Evolutionary conservation across 2,888 invertebrate genomes (phyloP).

Genomic region (Dryobota labecula): DNA sequence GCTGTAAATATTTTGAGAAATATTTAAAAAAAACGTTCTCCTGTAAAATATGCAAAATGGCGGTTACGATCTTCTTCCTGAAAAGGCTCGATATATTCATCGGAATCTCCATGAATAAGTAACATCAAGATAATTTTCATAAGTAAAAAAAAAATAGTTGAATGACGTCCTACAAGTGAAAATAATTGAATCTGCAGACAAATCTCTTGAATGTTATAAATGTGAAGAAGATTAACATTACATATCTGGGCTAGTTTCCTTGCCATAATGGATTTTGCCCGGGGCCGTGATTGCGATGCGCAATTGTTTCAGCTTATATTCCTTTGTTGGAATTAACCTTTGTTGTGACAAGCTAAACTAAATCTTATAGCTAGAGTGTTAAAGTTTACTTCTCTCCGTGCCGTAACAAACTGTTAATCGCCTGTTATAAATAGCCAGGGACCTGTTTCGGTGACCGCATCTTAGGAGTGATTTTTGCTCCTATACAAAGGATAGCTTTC

Average conservation of each 20-base stretch:
- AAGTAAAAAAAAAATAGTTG: neutral
- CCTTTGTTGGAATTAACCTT: slow-evolving; percentile 71
- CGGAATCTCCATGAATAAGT: neutral
- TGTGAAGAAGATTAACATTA: slow-evolving; percentile 56
- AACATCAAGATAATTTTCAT: neutral
- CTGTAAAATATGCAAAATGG: no score
- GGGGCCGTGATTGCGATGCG: slow-evolving; percentile 70
- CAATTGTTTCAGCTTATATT: slow-evolving; percentile 74
- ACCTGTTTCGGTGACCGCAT: slow-evolving; percentile 69
- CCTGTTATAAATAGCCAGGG: slow-evolving; percentile 70
- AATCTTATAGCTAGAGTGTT: slow-evolving; percentile 23
- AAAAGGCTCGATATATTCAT: neutral
- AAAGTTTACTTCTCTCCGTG: slow-evolving; percentile 43
- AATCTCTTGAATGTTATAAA: slow-evolving; percentile 49
- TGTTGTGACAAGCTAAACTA: slow-evolving; percentile 39
- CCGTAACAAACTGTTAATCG: slow-evolving; percentile 65
- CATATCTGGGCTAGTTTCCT: slow-evolving; percentile 61
- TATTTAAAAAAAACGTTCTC: no score
- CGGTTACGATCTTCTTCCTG: no score
- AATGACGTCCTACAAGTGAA: neutral
- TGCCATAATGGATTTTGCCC: slow-evolving; percentile 66
- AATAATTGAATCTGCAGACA: slow-evolving; percentile 42
- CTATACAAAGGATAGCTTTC: slow-evolving; percentile 53
- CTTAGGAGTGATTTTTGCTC: slow-evolving; percentile 64
- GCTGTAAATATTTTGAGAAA: no score